Evolutionary conservation across 2,113 vertebrate species (phyloP).

Genomic region (Xiphorhynchus elegans): DNA sequence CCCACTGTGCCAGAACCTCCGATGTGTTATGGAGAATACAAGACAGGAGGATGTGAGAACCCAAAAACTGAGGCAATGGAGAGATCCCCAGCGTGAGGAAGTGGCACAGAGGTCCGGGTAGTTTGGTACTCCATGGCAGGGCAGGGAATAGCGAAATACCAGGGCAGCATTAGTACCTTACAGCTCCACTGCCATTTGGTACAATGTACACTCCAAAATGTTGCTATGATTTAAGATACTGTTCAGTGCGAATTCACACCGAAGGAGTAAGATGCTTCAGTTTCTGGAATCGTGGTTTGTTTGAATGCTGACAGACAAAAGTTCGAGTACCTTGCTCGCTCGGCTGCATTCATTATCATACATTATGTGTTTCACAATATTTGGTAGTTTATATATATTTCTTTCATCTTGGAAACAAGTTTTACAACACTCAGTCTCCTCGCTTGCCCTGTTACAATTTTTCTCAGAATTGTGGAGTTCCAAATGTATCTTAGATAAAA

Average conservation of each 20-base stretch:
- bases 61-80: not conserved
- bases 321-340: not conserved
- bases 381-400: not conserved
- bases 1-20: not conserved
- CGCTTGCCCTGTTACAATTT: not conserved
- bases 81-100: not conserved
- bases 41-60: not conserved
- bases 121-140: accelerated
- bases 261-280: not conserved
- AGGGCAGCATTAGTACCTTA: not conserved
- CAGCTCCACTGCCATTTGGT: accelerated
- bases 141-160: too few relatives aligned
- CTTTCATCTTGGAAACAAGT: not conserved
- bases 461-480: not conserved
- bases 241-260: accelerated
- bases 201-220: too few relatives aligned
- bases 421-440: not conserved
- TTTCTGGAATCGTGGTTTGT: not conserved
- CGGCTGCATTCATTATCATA: accelerated
- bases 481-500: not conserved
- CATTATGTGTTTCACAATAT: not conserved
- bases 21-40: accelerated
- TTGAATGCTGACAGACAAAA: not conserved
- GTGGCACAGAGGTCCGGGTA: not conserved
- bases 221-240: not conserved